Evolutionary conservation across 2,888 invertebrate species (phyloP), one percentile per base, ranked within the genome.

Genomic region (Melinaea menophilus): DNA sequence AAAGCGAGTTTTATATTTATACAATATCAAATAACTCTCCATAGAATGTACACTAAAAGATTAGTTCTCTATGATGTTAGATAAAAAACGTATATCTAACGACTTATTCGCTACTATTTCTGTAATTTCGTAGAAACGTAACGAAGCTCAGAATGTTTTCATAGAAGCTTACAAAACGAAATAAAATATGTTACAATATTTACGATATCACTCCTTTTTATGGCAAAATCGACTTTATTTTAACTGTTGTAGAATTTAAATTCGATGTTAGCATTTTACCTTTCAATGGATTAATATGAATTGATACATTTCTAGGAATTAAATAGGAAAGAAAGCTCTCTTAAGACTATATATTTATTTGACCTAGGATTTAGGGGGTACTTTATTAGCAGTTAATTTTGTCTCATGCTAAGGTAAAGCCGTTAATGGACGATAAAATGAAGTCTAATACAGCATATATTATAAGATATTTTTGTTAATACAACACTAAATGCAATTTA

Each of bases 111-210:
- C 51, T 51, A 22, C 51, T 51, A 51, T 51, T 51, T 51, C 11
- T 51, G 51, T 51, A 51, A 51, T 51, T 51, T 51, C 51, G 51
- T 51, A 51, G 51, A 51, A 51, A 51, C 51, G 51, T 51, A 51
- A 51, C 51, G 51, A 51, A 51, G 51, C 51, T 51, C 51, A 7
- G 11, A 51, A 51, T 51, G 51, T 51, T 51, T 51, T 51, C 51
- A 51, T 51, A 51, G 51, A 51, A 51, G 51, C 51, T 51, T 51
- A 22, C 51, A 51, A 51, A 51, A 51, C 51, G 51, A 51, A 51
- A 51, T 51, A 51, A 51, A 51, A 51, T 51, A 51, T 51, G 51
- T 51, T 51, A 51, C 31, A 51, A 51, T 51, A 51, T 51, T 51
- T 51, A 51, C 51, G 51, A 51, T 31, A 31, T 51, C 31, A 22